phyloP scores from a whole-genome alignment of 30 jellyfish, hydroid and myxozoan species.

The Morbakka virulenta region DNA sequence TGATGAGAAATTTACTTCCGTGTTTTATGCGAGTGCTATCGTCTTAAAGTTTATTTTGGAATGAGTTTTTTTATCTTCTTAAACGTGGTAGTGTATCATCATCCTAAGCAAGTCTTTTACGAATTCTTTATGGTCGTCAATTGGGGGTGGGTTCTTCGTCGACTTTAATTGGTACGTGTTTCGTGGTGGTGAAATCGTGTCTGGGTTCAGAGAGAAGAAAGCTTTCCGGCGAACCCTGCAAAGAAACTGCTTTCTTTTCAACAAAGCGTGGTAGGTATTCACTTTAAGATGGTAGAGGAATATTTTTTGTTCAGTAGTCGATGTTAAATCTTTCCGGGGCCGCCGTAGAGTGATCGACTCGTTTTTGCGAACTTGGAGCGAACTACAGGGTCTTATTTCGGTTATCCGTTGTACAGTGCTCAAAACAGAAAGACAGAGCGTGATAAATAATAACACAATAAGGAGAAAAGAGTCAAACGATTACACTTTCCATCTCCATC shows the following conservation, averaged over 20 bases:
- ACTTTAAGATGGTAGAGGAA: background rate
- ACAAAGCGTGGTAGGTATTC: background rate
- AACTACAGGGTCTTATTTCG: too few relatives aligned
- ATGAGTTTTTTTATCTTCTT: background rate
- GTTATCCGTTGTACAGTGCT: too few relatives aligned
- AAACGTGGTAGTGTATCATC: background rate
- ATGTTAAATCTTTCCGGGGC: background rate
- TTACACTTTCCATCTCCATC: too few relatives aligned
- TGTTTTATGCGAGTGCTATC: background rate
- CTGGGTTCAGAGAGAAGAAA: background rate
- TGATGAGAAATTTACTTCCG: background rate
- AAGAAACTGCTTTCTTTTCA: background rate
- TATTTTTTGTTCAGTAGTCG: background rate
- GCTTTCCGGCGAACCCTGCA: background rate
- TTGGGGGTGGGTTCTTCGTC: background rate
- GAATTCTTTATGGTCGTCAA: background rate
- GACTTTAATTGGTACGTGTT: too few relatives aligned
- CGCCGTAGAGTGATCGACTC: background rate
- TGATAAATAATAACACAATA: too few relatives aligned
- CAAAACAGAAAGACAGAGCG: too few relatives aligned
- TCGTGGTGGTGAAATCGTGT: too few relatives aligned
- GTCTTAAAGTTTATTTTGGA: background rate
- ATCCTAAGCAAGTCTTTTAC: background rate
- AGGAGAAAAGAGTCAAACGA: too few relatives aligned
- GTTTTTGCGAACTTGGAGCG: too few relatives aligned